Conservation (phyloP, 2,888 invertebrate species). For the Catocala fraxini region DNA sequence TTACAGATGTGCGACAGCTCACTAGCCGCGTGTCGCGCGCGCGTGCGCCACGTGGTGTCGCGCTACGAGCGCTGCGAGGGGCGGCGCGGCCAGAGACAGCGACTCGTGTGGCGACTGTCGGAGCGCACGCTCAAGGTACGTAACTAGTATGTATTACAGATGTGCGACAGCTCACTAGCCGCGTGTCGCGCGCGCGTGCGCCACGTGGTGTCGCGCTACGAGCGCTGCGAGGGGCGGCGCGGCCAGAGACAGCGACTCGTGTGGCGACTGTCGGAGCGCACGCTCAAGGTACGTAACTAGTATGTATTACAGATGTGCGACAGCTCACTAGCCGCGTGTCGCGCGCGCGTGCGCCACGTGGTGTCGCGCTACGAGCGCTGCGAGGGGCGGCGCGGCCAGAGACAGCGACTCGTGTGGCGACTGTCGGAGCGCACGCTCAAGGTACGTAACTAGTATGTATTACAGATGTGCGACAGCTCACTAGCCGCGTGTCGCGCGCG, state of each 20-base stretch:
- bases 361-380: slow-evolving; percentile 92
- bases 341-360: slow-evolving; percentile 89
- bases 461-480: too few species aligned
- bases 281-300: slow-evolving; percentile 83
- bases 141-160: slow-evolving; percentile 77
- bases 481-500: too few species aligned
- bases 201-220: slow-evolving; percentile 90
- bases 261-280: slow-evolving; percentile 92
- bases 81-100: slow-evolving; percentile 90
- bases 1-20: slow-evolving; percentile 90
- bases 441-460: too few species aligned
- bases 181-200: slow-evolving; percentile 89
- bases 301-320: slow-evolving; percentile 88
- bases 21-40: slow-evolving; percentile 88
- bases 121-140: slow-evolving; percentile 89
- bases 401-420: slow-evolving; percentile 93
- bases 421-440: too few species aligned
- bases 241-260: slow-evolving; percentile 92
- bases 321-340: slow-evolving; percentile 88
- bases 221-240: slow-evolving; percentile 91
- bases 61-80: slow-evolving; percentile 94
- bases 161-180: slow-evolving; percentile 89
- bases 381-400: slow-evolving; percentile 90
- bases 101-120: slow-evolving; percentile 92
- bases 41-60: slow-evolving; percentile 89